A percentile compares a stretch with the other conserved stretches of the same genome.
phyloP scores from a whole-genome alignment of 2,797 vertebrate genomes.

The Thamnophis elegans region DNA sequence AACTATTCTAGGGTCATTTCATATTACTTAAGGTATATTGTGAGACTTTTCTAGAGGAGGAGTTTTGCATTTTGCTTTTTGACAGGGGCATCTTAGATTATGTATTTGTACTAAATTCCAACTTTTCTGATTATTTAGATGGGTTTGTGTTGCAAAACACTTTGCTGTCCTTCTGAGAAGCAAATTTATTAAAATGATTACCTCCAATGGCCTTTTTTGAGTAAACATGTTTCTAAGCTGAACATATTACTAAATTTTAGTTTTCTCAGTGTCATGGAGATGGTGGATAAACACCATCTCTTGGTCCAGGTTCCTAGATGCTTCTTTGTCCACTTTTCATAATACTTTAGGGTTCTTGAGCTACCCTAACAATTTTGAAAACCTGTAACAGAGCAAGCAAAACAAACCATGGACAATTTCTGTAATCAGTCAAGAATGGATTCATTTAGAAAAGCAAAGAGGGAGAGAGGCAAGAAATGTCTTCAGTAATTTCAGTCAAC shows the following conservation, averaged over 20 bases:
- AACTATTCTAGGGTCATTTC: background rate
- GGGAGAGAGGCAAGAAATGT: slow-evolving; percentile 10
- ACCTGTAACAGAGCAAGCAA: background rate
- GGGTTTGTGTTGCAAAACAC: background rate
- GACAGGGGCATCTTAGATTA: background rate
- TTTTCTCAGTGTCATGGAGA: background rate
- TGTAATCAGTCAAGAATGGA: background rate
- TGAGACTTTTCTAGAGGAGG: background rate
- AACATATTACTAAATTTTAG: background rate
- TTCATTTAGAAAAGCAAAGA: slow-evolving; percentile 12
- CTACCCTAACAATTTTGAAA: background rate
- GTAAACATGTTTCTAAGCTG: background rate
- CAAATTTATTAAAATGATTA: background rate
- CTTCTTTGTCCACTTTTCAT: background rate
- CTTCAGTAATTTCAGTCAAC: slow-evolving; percentile 39
- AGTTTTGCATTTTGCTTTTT: background rate
- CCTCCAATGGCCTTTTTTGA: background rate
- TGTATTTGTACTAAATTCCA: background rate
- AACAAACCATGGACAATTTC: background rate
- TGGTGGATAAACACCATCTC: background rate
- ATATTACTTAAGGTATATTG: too few relatives aligned
- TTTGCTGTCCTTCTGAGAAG: background rate
- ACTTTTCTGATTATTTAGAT: background rate
- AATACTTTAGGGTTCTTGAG: background rate
- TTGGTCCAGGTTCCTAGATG: background rate